Conservation (phyloP, 2,888 invertebrate species). For the Clistopyga incitator region DNA sequence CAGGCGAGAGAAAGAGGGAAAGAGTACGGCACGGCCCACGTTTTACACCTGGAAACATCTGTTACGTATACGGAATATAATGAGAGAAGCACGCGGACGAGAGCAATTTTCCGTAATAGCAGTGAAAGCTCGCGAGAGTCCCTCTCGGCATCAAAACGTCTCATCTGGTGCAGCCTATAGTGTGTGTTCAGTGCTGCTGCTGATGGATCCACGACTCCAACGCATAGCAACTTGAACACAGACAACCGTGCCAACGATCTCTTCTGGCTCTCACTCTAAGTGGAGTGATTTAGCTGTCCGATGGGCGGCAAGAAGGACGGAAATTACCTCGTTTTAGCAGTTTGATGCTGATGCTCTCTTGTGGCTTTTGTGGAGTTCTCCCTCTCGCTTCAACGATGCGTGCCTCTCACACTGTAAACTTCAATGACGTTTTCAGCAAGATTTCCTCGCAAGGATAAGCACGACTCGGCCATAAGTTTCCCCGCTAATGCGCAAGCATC, state of each 20-base stretch:
- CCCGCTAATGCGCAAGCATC: constrained; percentile 39
- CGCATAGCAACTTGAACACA: neutral
- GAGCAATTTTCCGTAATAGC: constrained; percentile 82
- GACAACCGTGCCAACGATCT: constrained; percentile 21
- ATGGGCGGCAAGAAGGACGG: constrained; percentile 75
- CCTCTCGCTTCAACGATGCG: constrained; percentile 7
- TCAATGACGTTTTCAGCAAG: constrained; percentile 48
- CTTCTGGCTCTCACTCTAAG: constrained; percentile 71
- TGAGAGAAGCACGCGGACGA: constrained; percentile 52
- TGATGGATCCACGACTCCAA: neutral
- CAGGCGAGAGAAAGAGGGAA: neutral
- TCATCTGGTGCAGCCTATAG: neutral
- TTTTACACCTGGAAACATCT: constrained; percentile 78
- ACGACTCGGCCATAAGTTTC: constrained; percentile 9
- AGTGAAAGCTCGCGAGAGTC: constrained; percentile 79
- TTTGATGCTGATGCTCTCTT: constrained; percentile 60
- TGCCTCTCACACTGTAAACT: constrained; percentile 17
- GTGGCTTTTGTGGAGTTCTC: neutral
- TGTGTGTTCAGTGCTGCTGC: neutral
- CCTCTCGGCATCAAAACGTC: constrained; percentile 54
- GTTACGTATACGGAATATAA: constrained; percentile 73
- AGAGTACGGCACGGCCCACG: constrained; percentile 54
- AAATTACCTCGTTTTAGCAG: constrained; percentile 74
- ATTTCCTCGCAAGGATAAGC: constrained; percentile 32
- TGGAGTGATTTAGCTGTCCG: constrained; percentile 81